phyloP scores from a whole-genome alignment of 2,113 vertebrate species.

The Ia io region DNA sequence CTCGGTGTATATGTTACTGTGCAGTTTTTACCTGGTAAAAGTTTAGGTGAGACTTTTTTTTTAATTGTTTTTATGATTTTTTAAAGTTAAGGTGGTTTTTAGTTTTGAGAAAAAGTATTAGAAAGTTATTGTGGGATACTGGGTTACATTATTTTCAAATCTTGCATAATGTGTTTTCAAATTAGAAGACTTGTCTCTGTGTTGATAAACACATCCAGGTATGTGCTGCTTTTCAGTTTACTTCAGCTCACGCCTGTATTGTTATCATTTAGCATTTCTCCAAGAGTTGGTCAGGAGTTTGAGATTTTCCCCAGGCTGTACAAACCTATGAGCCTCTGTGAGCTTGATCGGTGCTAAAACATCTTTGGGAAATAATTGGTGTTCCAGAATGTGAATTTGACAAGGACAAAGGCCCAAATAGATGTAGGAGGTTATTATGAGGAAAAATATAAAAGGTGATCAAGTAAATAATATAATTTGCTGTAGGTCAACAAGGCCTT shows the following conservation, averaged over 20 bases:
- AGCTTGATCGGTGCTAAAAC: neutral
- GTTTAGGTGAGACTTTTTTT: neutral
- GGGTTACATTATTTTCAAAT: neutral
- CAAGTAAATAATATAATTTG: neutral
- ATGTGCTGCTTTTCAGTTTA: neutral
- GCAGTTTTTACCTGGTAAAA: neutral
- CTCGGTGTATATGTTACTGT: neutral
- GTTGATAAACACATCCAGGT: fast-evolving
- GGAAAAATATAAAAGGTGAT: neutral
- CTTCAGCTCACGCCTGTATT: neutral
- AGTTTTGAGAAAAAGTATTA: neutral
- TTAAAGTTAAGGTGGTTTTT: neutral
- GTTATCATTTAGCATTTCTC: neutral
- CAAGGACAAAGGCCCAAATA: neutral
- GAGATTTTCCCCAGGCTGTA: neutral
- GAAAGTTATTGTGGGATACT: neutral
- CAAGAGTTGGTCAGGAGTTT: neutral
- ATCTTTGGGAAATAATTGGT: neutral
- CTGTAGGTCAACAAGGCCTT: neutral
- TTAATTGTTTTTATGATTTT: neutral
- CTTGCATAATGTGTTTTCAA: neutral
- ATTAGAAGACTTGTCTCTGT: neutral
- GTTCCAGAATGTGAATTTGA: neutral
- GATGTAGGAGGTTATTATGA: neutral
- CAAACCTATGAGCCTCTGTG: neutral